Conservation (phyloP, 2,113 vertebrate species). For the Pollimyrus isidori region DNA sequence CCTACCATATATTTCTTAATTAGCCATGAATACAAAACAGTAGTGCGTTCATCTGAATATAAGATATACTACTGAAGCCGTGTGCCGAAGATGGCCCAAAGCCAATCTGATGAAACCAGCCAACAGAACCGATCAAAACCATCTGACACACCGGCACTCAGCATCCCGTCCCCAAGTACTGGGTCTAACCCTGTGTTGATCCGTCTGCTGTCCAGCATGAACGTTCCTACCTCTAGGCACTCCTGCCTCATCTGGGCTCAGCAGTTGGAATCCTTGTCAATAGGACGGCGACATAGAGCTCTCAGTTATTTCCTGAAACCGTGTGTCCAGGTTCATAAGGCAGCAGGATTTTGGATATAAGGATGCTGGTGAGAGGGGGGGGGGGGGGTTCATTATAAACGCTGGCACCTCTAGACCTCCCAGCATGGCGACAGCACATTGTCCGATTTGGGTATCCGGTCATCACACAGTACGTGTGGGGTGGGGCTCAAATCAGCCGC, state of each 20-base stretch:
- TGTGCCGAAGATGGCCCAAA: neutral
- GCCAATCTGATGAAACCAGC: neutral
- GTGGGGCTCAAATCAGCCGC: slow-evolving; percentile 68
- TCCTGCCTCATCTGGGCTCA: neutral
- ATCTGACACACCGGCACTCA: neutral
- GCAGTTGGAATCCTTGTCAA: neutral
- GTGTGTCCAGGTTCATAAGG: neutral
- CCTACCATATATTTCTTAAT: neutral
- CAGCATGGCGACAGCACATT: neutral
- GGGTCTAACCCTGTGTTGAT: too few relatives aligned
- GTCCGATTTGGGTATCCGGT: neutral
- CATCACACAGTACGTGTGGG: neutral
- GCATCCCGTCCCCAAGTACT: neutral
- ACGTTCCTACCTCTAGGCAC: neutral
- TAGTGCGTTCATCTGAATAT: neutral
- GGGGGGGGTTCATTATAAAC: too few relatives aligned
- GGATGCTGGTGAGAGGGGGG: neutral
- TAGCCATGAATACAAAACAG: slow-evolving; percentile 1
- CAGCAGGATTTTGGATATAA: neutral
- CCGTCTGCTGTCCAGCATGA: neutral
- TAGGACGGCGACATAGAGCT: neutral
- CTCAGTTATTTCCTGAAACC: neutral
- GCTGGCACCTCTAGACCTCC: neutral
- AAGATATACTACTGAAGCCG: neutral
- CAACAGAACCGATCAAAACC: neutral